Evolutionary conservation across 23 tunicate species (phyloP), one percentile per base, ranked within the genome.

Genomic region (Ascidia mentula): DNA sequence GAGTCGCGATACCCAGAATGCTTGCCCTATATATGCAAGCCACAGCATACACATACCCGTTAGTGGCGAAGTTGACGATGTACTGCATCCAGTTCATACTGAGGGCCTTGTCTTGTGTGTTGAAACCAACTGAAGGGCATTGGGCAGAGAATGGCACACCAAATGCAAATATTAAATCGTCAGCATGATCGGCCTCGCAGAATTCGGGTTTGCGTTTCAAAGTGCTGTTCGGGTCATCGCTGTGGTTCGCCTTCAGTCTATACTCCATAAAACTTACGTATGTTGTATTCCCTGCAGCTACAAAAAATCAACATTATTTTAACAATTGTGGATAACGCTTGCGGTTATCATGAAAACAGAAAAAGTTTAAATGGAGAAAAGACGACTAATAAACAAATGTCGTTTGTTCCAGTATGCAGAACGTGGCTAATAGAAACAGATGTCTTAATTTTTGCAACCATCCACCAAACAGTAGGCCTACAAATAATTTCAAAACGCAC

Each of bases 51-150:
- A 33, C 74, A 24, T 59, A 83, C 87, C 87, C 87, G 36, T 75
- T 75, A n/a, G 15, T 75, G 36, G 87, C 87, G 75, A 83, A 83
- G 37, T 83, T 83, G 22, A 59, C 74, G 26, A 83, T 53, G 53
- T 83, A 83, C 46, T 74, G 74, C 80, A 83, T 75, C 87, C 87
- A 83, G 36, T 75, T 61, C 35, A n/a, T 75, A 31, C 74, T 75
- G 22, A 83, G 32, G 8, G 32, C 53, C 59, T 83, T 83, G n/a
- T 83, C 87, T 17, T 75, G 74, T 36, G 59, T 59, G 12, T 12
- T 42, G 15, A 42, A 42, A 12, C 53, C 53, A 9, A 42, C 53
- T 9, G 53, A 12, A 9, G 12, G 53, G 15, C 15, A 42, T 42
- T 12, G 15, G 53, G 73, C 34, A 69, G 73, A 69, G 18, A 69